These are phyloP conservation scores for Tholera decimalis DNA, from an alignment of 2,888 invertebrate species.

Conservation along the genomic window DNA sequence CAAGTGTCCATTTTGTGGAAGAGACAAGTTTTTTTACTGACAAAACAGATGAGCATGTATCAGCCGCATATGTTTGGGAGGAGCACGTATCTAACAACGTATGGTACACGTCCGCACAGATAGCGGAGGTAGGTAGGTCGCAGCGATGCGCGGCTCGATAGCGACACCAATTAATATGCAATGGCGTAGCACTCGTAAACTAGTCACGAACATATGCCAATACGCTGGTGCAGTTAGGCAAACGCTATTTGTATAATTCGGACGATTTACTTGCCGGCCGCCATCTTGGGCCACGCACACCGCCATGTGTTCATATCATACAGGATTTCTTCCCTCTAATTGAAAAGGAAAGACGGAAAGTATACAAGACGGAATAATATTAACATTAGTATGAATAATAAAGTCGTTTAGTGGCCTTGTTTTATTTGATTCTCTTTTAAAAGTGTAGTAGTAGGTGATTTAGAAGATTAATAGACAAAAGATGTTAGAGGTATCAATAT, in stretches of 20 bases:
- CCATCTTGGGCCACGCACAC: constrained; percentile 64
- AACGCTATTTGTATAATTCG: constrained; percentile 88
- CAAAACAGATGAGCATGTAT: constrained; percentile 29
- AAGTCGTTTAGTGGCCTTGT: constrained; percentile 47
- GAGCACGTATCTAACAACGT: constrained; percentile 45
- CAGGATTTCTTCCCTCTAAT: constrained; percentile 55
- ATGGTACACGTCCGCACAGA: constrained; percentile 60
- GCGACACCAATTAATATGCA: constrained; percentile 90
- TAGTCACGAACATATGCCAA: constrained; percentile 91
- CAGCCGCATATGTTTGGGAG: constrained; percentile 28
- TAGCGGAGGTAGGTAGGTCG: constrained; percentile 82
- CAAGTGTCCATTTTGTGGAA: background rate
- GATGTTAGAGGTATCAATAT: constrained; percentile 59
- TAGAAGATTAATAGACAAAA: constrained; percentile 63
- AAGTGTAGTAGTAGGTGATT: constrained; percentile 55
- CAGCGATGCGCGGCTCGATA: constrained; percentile 87
- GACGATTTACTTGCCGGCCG: constrained; percentile 79
- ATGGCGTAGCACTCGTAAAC: constrained; percentile 90
- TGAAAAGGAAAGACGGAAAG: constrained; percentile 54
- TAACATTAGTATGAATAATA: constrained; percentile 59
- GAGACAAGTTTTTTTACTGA: background rate
- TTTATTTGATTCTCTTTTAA: constrained; percentile 49
- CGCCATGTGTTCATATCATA: constrained; percentile 52
- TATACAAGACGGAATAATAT: constrained; percentile 54
- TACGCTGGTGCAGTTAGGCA: constrained; percentile 88